Base-by-base conservation (phyloP, 2,888 invertebrate genomes). In the Drosophila sordidapex region DNA sequence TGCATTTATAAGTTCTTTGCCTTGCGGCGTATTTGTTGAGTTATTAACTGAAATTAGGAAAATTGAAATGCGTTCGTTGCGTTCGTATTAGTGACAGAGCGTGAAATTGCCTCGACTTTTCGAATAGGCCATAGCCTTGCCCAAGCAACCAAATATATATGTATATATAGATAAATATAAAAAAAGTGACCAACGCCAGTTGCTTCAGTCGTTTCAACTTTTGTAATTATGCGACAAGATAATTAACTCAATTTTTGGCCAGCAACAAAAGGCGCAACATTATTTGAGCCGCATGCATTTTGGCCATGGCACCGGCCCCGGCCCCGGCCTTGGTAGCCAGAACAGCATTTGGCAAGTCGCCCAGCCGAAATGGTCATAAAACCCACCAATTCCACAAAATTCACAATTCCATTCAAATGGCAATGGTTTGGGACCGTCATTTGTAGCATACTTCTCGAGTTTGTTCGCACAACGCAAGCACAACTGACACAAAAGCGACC, bases 31-130 rank as follows among this genome's bases (percentile, higher is more conserved):
- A 91, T 90, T 90, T 91, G 90, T 77, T 83, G 82, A 91, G 90
- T 91, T 91, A 91, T 91, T 90, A 90, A 90, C 91, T 90, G 83
- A 89, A 91, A 91, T 91, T 89, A 91, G 84, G 91, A 79, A 86
- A 89, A 90, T 89, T 91, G 90, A 90, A 89, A 90, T 89, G 82
- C 88, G 89, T 86, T 86, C 83, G 65, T 69, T 64, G 62, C 68
- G 58, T 78, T 85, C 79, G 74, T 79, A 87, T 79, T 78, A 78
- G 82, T 82, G 82, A 74, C 72, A 82, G 87, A 85, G 87, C 84
- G 85, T 87, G 85, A 85, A 89, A 87, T 85, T 89, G 72, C 77
- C 63, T 72, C 63, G 43, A 67, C 70, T 29, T 38, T 18, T n/a
- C 7, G 13, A 21, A 53, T 36, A 54, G 25, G 25, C 35, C 11